Evolutionary conservation across 2,113 vertebrate genomes (phyloP), one percentile per base, ranked within the genome.

Genomic region (Leucosticte australis): DNA sequence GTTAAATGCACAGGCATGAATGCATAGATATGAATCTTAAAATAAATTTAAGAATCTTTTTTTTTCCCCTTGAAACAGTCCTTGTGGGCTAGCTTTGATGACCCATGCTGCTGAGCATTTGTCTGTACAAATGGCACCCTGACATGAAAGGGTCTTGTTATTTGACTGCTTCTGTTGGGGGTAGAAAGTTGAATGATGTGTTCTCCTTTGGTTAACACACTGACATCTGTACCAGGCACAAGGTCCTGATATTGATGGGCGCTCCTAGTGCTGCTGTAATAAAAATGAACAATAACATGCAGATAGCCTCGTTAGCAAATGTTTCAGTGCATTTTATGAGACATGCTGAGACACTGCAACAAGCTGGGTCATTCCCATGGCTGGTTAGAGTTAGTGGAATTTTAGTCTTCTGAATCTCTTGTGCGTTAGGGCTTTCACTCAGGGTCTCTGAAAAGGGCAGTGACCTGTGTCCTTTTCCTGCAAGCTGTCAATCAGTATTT

Each of bases 1-100:
- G 91, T 89, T 92, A 95, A 96, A 81, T 92, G 88, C 83, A 37
- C 82, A 91, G 94, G 86, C 94, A 76, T 90, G 86, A 92, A 74
- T 94, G 82, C 88, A 57, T 84, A 93, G 97, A 88, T 96, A 94
- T 69, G 85, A 95, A 97, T 96, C 95, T 89, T 85, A 52, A 94
- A 95, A 90, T 83, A 88, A 79, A 78, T 87, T 94, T 90, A 82
- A 90, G 95, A 95, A 92, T 75, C 11, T 53, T 39, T 39, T 93
- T 90, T 55, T 90, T 89, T 1, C 3, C 65, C 71, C 82, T 86
- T 64, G 44, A 81, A 95, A 53, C 26, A 79, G 90, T 65, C 81
- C 30, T 87, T 75, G 22, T 90, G 79, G 56, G 27, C 26, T 90
- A 60, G 42, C 23, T 92, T 88, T 78, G 60, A 44, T 81, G 80